These are phyloP conservation scores for Amphipoea lucens DNA, from an alignment of 2,888 invertebrate genomes.

Conservation along the genomic window DNA sequence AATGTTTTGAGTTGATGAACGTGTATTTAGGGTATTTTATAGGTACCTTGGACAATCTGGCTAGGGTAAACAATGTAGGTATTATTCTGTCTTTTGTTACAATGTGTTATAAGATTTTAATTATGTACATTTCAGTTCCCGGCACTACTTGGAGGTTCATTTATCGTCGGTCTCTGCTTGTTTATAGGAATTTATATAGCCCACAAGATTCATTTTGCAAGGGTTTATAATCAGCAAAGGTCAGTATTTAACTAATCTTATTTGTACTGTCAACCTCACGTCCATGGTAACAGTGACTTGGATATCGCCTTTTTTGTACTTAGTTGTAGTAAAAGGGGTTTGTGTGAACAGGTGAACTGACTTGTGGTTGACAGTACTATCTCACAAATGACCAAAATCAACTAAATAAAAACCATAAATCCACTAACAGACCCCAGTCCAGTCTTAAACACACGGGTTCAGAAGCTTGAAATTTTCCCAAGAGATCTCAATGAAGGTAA, in stretches of 20 bases:
- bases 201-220: constrained; percentile 72
- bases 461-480: neutral
- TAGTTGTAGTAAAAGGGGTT: neutral
- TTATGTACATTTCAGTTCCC: constrained; percentile 71
- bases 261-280: neutral
- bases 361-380: neutral
- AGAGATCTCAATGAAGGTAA: neutral
- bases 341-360: too few relatives aligned
- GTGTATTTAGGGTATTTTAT: neutral
- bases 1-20: neutral
- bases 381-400: neutral
- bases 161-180: constrained; percentile 71
- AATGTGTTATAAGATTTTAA: neutral
- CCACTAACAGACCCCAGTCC: neutral
- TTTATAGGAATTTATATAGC: constrained; percentile 71
- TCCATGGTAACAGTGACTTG: neutral
- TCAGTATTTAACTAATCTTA: constrained; percentile 35
- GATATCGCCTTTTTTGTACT: neutral
- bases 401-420: constrained; percentile 5
- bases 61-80: neutral
- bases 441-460: constrained; percentile 2
- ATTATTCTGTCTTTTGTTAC: neutral
- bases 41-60: neutral
- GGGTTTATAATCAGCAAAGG: constrained; percentile 59
- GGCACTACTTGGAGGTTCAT: constrained; percentile 70